Base-by-base conservation (phyloP, 2,888 invertebrate species). In the Salticus scenicus region DNA sequence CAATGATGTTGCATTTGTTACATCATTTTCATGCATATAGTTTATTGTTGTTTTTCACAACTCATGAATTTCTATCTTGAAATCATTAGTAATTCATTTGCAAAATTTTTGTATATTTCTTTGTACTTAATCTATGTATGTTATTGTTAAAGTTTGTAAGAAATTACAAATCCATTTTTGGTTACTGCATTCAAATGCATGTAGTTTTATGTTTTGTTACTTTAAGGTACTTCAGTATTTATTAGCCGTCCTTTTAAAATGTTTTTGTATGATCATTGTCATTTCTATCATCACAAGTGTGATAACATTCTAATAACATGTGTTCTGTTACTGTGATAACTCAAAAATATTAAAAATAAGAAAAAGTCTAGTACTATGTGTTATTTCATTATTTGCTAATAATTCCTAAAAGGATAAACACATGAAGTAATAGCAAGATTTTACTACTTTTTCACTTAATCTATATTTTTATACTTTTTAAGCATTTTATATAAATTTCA, bases 31-130 rank as follows among this genome's bases (percentile, higher is more conserved):
- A 82, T 75, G 71, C 42, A 30, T 12, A 82, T 82, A 82, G 81
- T 82, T 82, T 83, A 71, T 83, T 76, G 72, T 41, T 81, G 81
- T 83, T 83, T 83, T 83, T 57, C 42, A 64, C n/a, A 63, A 57
- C n/a, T 47, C 37, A 30, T 28, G 5, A 69, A 24, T 69, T 69
- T 76, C 69, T 47, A 69, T 20, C 17, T 14, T 41, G n/a, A 41
- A 51, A 47, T 41, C 57, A 67, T 33, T 31, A 20, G 8, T 20
- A n/a, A 10, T 10, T 67, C 33, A 33, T 67, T 24, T 20, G 14
- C 33, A 31, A 24, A n/a, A 67, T 37, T 67, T 67, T n/a, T 31
- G 66, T 17, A 67, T 77, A 31, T 78, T 41, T 12, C 70, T 70
- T 78, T 77, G 57, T 69, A 77, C 51, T 77, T 77, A 69, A 77